Base-by-base conservation (phyloP, 2,113 vertebrate genomes). In the Charadrius vociferus region DNA sequence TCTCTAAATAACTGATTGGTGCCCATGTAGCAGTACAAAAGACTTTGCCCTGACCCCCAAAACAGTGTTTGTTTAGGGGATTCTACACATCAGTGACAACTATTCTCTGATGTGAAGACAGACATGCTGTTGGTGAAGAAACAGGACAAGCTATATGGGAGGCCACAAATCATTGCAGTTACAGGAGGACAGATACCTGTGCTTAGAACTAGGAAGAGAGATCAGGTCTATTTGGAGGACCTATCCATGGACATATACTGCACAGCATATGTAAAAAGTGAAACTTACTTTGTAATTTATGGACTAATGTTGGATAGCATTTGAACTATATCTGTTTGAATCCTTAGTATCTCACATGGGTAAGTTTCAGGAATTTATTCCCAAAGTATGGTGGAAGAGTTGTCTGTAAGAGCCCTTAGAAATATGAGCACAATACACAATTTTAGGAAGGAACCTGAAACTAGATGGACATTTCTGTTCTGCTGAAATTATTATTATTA, bases 281-380 rank as follows among this genome's bases (percentile, higher is more conserved):
- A 88, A 63, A 14, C 6, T 52, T 74, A 6, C 9, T 66, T 14
- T 78, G 8, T 50, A 67, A 66, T 81, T 88, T 74, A 63, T 55
- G 43, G 14, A 37, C 17, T 59, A 79, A 37, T 3, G 0, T 20
- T 88, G 41, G 32, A 47, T 82, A 61, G 75, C 10, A 7, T 67
- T 75, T n/a, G 5, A 61, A 70, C 22, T 58, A 0, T 66, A 21
- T 45, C 36, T 50, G 7, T 5, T 21, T 66, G 34, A 85, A 43
- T 36, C 20, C 18, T 73, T 56, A 73, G 3, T 49, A 39, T 4
- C 20, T 66, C 0, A 1, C 21, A 17, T 9, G 14, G 9, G 8
- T 70, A 66, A 45, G 3, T 78, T 81, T 52, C 61, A 82, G 66
- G 9, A 86, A 45, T 3, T n/a, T 49, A 10, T 55, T 78, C n/a